These are phyloP conservation scores for Therioaphis trifolii DNA, from an alignment of 2,888 invertebrate species.

Conservation along the genomic window DNA sequence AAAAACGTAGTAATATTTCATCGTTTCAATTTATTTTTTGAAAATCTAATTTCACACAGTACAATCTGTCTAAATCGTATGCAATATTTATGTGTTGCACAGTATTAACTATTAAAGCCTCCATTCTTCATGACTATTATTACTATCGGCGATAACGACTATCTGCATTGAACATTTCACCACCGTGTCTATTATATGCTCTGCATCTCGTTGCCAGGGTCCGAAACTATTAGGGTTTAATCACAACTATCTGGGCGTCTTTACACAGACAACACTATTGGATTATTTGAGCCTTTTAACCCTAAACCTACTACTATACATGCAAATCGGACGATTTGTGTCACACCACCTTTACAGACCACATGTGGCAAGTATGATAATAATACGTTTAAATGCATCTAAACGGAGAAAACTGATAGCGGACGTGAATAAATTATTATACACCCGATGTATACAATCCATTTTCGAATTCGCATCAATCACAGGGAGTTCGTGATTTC, in stretches of 20 bases:
- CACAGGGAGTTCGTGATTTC: too few species aligned
- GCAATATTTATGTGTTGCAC: too few species aligned
- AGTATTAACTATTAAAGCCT: not conserved
- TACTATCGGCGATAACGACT: not conserved
- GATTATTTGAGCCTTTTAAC: conserved; percentile 50
- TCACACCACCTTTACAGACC: conserved; percentile 14
- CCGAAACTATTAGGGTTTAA: conserved; percentile 48
- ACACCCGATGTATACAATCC: too few species aligned
- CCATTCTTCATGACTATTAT: not conserved
- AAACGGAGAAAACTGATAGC: conserved; percentile 15
- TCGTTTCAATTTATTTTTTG: too few species aligned
- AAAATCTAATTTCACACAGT: too few species aligned
- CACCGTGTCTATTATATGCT: not conserved
- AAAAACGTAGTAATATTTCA: not conserved
- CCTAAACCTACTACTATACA: conserved; percentile 48
- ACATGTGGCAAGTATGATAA: conserved; percentile 3
- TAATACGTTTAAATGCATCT: not conserved
- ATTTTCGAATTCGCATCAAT: too few species aligned
- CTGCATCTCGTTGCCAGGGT: conserved; percentile 26
- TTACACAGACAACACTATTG: conserved; percentile 41
- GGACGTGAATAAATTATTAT: too few species aligned
- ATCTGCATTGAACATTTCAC: conserved; percentile 28
- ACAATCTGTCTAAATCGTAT: too few species aligned
- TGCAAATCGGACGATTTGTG: conserved; percentile 46
- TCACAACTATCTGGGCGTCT: not conserved